Base-by-base conservation (phyloP, 2,113 vertebrate genomes). In the Psammodynastes pulverulentus region DNA sequence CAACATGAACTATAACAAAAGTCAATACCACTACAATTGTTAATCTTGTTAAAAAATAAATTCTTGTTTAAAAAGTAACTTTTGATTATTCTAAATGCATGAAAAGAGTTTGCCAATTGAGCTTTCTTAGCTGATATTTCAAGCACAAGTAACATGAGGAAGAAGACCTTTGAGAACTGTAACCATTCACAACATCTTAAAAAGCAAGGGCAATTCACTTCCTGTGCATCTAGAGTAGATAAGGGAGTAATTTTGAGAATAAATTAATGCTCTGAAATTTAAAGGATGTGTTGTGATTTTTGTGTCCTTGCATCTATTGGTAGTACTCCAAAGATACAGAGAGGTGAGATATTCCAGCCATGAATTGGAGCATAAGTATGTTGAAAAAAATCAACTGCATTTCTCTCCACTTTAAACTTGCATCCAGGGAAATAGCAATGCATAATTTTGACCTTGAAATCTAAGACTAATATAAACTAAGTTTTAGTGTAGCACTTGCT, bases 211-310 rank as follows among this genome's bases (percentile, higher is more conserved):
- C 1, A 79, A 52, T 2, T 91, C 1, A 89, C 26, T 92, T 94
- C 94, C 95, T 96, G 39, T 95, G 95, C 94, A 94, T 96, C 92
- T 95, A 94, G 95, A 95, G 93, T 94, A 95, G 90, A 94, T 51
- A 95, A 92, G 88, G 58, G 34, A 43, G 46, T 56, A 90, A n/a
- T 26, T 93, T 34, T 39, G 29, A 90, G 89, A 84, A 89, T 94
- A 85, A 8, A 51, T 5, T 21, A 7, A 24, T 87, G 19, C 5
- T 92, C 87, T 89, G 53, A 52, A 94, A 92, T 94, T 53, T 67
- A 24, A 67, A 62, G 86, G 51, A 1, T 0, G 43, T 51, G 48
- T 51, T 39, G 8, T 43, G 2, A 91, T 23, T 34, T 15, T 89
- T 84, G 12, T 45, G n/a, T 2, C 29, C 7, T 67, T 43, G 34